These are phyloP conservation scores for Crypturellus tataupa DNA, from an alignment of 2,797 vertebrate genomes.

Conservation along the genomic window DNA sequence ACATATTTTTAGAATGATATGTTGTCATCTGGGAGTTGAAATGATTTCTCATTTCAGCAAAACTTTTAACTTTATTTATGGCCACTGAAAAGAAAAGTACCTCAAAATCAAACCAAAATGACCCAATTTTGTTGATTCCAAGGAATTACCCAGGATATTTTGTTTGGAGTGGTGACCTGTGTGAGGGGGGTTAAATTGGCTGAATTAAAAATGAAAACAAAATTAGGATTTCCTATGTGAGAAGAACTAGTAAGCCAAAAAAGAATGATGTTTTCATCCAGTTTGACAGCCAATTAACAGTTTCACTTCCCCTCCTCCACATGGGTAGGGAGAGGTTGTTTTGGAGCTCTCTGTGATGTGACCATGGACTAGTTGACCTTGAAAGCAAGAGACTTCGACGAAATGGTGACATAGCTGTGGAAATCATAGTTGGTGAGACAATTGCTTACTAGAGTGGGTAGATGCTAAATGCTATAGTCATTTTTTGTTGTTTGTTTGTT, in stretches of 20 bases:
- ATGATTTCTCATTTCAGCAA: constrained; percentile 21
- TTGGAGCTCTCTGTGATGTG: background rate
- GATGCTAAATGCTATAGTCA: accelerated
- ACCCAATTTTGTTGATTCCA: background rate
- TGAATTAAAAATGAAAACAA: background rate
- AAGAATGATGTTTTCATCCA: constrained; percentile 11
- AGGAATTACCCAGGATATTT: background rate
- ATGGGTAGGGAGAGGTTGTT: background rate
- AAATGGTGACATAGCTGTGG: background rate
- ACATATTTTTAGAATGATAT: constrained; percentile 23
- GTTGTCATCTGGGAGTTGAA: background rate
- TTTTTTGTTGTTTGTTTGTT: too few species aligned
- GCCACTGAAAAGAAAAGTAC: background rate
- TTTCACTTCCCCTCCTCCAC: constrained; percentile 7
- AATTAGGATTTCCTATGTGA: background rate
- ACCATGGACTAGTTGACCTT: constrained; percentile 14
- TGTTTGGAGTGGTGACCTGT: background rate
- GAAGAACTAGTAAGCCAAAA: background rate
- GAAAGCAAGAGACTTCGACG: background rate
- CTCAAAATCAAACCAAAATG: background rate
- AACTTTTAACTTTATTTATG: background rate
- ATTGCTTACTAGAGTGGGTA: background rate
- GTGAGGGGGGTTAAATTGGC: background rate
- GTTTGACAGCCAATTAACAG: background rate
- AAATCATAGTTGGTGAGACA: constrained; percentile 10